Evolutionary conservation across 2,888 invertebrate species (phyloP).

Genomic region (Opisthograptis luteolata): DNA sequence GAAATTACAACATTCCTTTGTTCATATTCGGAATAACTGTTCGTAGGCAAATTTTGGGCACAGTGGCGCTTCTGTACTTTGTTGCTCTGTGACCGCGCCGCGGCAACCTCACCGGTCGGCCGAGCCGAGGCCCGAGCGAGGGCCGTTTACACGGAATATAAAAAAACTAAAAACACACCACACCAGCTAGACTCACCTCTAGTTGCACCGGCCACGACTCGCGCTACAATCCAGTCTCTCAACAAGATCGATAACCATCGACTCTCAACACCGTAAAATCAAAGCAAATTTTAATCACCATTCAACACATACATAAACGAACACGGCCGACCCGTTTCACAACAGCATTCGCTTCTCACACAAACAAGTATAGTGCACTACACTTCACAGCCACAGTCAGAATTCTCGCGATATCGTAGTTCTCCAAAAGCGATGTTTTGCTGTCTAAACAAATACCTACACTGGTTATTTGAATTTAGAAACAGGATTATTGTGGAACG

Average conservation of each 20-base stretch:
- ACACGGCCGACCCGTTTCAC: constrained; percentile 73
- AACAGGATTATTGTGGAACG: constrained; percentile 64
- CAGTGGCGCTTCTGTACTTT: constrained; percentile 2
- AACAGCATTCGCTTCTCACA: constrained; percentile 62
- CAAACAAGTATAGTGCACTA: constrained; percentile 58
- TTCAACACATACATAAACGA: constrained; percentile 78
- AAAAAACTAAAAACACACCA: constrained; percentile 1
- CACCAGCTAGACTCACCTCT: constrained; percentile 60
- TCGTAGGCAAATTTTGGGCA: constrained; percentile 10
- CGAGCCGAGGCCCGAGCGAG: not conserved
- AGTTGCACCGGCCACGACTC: constrained; percentile 55
- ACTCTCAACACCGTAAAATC: constrained; percentile 77
- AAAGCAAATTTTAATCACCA: constrained; percentile 81
- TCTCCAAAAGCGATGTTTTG: constrained; percentile 62
- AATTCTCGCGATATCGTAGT: constrained; percentile 61
- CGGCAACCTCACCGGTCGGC: constrained; percentile 14
- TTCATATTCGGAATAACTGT: not conserved
- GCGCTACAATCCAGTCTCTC: constrained; percentile 75
- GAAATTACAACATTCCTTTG: constrained; percentile 11
- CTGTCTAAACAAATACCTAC: constrained; percentile 81
- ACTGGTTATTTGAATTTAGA: constrained; percentile 68
- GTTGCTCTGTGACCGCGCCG: constrained; percentile 17
- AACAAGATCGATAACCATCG: constrained; percentile 77
- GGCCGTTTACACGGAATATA: constrained; percentile 7
- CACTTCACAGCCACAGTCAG: constrained; percentile 59